Percentiles rank a stretch among this genome's conserved stretches.
phyloP scores from a whole-genome alignment of 1,140 invertebrate species.

The Planococcus citri region DNA sequence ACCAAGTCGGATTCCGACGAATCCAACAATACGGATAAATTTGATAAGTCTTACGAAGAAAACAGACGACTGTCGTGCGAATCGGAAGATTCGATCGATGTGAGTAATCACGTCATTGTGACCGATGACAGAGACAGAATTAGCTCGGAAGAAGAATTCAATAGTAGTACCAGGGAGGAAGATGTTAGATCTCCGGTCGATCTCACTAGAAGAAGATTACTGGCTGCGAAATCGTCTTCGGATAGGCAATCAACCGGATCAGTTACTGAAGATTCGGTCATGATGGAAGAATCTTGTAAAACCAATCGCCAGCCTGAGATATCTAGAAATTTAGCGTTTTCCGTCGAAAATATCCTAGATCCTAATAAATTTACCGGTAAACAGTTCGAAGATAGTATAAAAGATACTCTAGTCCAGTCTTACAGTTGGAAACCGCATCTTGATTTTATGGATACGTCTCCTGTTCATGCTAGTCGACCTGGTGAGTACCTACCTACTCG shows the following conservation, averaged over 20 bases:
- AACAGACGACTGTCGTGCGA: constrained; percentile 10
- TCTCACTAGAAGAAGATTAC: constrained; percentile 25
- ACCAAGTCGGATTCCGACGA: neutral
- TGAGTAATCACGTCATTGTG: neutral
- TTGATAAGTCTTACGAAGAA: neutral
- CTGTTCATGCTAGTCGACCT: constrained; percentile 19
- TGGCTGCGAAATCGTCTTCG: neutral
- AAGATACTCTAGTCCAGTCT: constrained; percentile 21
- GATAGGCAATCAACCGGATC: neutral
- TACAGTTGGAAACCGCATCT: constrained; percentile 45
- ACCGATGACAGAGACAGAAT: constrained; percentile 10
- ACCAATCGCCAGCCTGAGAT: constrained; percentile 27
- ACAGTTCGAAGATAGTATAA: constrained; percentile 28
- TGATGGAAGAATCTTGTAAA: neutral
- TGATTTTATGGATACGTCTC: constrained; percentile 23
- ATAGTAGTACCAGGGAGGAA: constrained; percentile 17
- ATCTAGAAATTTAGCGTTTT: constrained; percentile 54
- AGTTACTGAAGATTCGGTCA: neutral
- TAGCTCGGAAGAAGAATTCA: constrained; percentile 24
- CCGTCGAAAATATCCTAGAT: constrained; percentile 82
- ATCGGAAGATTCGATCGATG: constrained; percentile 23
- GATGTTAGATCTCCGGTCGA: constrained; percentile 23
- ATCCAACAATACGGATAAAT: neutral
- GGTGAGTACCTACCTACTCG: neutral
- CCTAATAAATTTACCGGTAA: constrained; percentile 76